phyloP scores from a whole-genome alignment of 2,113 vertebrate species.

The Brienomyrus longianalis region DNA sequence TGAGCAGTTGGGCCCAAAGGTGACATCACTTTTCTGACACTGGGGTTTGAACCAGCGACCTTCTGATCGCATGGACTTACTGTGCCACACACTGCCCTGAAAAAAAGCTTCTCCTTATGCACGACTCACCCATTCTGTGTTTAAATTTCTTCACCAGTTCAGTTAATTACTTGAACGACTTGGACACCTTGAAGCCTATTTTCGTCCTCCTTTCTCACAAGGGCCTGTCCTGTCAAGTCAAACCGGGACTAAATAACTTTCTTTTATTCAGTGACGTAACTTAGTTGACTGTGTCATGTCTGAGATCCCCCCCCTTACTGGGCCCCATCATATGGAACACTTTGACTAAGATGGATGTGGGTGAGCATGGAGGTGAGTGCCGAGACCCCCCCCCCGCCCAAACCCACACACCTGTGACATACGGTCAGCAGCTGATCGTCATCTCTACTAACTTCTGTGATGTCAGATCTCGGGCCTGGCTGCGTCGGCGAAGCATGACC shows the following conservation, averaged over 20 bases:
- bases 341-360: neutral
- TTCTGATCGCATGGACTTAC: neutral
- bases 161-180: neutral
- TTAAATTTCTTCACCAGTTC: neutral
- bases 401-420: neutral
- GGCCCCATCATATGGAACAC: neutral
- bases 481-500: neutral
- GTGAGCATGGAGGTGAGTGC: neutral
- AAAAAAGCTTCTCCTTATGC: neutral
- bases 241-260: neutral
- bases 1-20: neutral
- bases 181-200: neutral
- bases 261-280: neutral
- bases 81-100: neutral
- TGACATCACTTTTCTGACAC: neutral
- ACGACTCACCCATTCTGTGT: neutral
- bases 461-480: neutral
- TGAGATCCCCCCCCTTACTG: neutral
- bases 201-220: neutral
- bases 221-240: neutral
- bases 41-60: neutral
- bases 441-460: neutral
- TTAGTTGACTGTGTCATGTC: neutral
- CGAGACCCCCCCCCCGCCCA: neutral
- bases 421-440: neutral